Percentiles rank a stretch among this genome's conserved stretches.
These are phyloP conservation scores for Sesia bembeciformis DNA, from an alignment of 2,888 invertebrate species.

Conservation along the genomic window DNA sequence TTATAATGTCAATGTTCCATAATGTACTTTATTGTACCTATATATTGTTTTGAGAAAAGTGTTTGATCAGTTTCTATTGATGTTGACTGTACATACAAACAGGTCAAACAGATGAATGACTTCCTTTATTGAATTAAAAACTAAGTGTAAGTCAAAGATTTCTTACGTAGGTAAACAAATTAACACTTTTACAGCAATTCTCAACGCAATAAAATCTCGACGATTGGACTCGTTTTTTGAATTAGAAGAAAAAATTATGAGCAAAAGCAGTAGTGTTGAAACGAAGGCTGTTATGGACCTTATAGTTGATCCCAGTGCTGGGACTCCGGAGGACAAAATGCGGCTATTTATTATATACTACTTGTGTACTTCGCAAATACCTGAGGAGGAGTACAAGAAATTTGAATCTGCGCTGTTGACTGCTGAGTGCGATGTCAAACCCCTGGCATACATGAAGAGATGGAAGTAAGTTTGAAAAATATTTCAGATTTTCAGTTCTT, in stretches of 20 bases:
- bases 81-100: too few relatives aligned
- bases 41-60: too few relatives aligned
- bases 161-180: too few relatives aligned
- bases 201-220: slow-evolving; percentile 89
- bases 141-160: too few relatives aligned
- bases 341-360: slow-evolving; percentile 94
- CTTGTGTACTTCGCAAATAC: slow-evolving; percentile 86
- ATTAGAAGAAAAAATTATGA: slow-evolving; percentile 98
- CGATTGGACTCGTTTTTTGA: slow-evolving; percentile 98
- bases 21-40: too few relatives aligned
- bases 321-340: slow-evolving; percentile 93
- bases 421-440: slow-evolving; percentile 89
- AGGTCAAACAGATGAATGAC: too few relatives aligned
- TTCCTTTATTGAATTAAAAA: too few relatives aligned
- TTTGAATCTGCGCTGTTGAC: slow-evolving; percentile 84
- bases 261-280: slow-evolving; percentile 79
- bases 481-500: too few relatives aligned
- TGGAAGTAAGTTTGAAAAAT: slow-evolving; percentile 82
- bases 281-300: slow-evolving; percentile 92
- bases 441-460: slow-evolving; percentile 91
- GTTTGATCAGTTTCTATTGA: too few relatives aligned
- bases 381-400: slow-evolving; percentile 88
- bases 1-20: not conserved
- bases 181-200: slow-evolving; percentile 70
- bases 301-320: slow-evolving; percentile 88